Percentiles rank a stretch among this genome's conserved stretches.
Evolutionary conservation across 2,888 invertebrate species (phyloP).

Genomic region (Seira ritae): DNA sequence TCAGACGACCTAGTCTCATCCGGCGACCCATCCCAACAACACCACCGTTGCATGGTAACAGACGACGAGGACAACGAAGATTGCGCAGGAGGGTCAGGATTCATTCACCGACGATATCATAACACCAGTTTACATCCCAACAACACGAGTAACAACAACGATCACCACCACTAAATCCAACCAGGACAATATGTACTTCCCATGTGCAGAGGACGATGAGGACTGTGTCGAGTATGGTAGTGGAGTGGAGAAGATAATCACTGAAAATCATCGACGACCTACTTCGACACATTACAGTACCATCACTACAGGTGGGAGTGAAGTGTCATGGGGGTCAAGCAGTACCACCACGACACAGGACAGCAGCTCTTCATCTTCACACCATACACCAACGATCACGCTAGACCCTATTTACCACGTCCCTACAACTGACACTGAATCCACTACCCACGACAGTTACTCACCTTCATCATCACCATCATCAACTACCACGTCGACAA

Average conservation of each 20-base stretch:
- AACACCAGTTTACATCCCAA: slow-evolving; percentile 92
- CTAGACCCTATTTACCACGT: too few relatives aligned
- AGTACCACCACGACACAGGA: not conserved
- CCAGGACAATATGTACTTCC: slow-evolving; percentile 75
- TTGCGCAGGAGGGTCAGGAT: slow-evolving; percentile 81
- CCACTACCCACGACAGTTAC: slow-evolving; percentile 74
- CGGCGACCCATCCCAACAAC: slow-evolving; percentile 82
- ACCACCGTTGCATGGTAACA: slow-evolving; percentile 36
- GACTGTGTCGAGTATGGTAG: slow-evolving; percentile 53
- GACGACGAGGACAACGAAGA: slow-evolving; percentile 56
- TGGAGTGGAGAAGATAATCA: slow-evolving; percentile 10
- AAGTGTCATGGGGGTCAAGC: not conserved
- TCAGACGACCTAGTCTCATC: slow-evolving; percentile 94
- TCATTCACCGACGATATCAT: slow-evolving; percentile 91
- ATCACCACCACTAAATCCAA: slow-evolving; percentile 72
- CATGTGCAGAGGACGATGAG: slow-evolving; percentile 50
- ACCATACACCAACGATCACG: too few relatives aligned
- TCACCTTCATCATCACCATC: slow-evolving; percentile 86
- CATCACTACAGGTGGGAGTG: slow-evolving; percentile 13
- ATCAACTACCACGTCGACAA: slow-evolving; percentile 74
- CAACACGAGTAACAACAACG: slow-evolving; percentile 75
- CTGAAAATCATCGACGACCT: not conserved
- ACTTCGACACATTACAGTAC: slow-evolving; percentile 21
- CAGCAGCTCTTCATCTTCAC: too few relatives aligned
- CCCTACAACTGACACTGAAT: too few relatives aligned